Percentiles rank a stretch among this genome's conserved stretches.
These are phyloP conservation scores for Melangyna quadrimaculata DNA, from an alignment of 2,888 invertebrate species.

Conservation along the genomic window DNA sequence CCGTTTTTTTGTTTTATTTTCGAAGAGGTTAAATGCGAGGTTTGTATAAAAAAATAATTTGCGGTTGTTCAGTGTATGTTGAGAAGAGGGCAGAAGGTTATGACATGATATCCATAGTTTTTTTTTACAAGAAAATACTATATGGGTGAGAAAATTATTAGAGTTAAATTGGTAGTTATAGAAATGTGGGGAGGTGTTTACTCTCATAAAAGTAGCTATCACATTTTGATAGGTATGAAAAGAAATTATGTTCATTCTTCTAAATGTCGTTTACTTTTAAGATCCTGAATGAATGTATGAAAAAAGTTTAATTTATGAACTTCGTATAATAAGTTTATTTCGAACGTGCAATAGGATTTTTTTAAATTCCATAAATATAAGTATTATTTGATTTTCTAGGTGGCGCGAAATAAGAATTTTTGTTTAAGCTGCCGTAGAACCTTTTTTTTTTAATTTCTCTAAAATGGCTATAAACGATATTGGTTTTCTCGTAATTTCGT, in stretches of 20 bases:
- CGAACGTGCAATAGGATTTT: too few species aligned
- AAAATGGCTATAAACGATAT: too few species aligned
- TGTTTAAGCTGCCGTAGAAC: too few species aligned
- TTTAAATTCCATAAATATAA: too few species aligned
- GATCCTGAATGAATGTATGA: neutral
- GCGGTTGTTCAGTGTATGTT: slow-evolving; percentile 57
- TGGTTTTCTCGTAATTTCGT: too few species aligned
- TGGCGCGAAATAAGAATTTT: too few species aligned
- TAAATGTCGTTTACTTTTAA: neutral
- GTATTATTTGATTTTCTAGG: too few species aligned
- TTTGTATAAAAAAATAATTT: slow-evolving; percentile 54
- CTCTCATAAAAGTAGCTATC: neutral
- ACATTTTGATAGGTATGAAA: neutral
- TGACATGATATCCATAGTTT: slow-evolving; percentile 51
- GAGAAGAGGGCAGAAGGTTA: slow-evolving; percentile 51
- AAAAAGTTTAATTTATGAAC: neutral
- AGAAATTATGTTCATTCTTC: neutral
- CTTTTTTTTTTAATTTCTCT: too few species aligned
- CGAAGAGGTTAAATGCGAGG: slow-evolving; percentile 54
- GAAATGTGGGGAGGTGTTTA: neutral
- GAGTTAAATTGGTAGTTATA: neutral
- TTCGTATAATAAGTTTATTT: neutral
- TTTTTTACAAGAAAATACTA: slow-evolving; percentile 16
- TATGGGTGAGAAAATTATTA: slow-evolving; percentile 36
- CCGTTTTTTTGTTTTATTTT: slow-evolving; percentile 9